phyloP scores from a whole-genome alignment of 2,888 invertebrate genomes.

The Drosophila suboccidentalis region DNA sequence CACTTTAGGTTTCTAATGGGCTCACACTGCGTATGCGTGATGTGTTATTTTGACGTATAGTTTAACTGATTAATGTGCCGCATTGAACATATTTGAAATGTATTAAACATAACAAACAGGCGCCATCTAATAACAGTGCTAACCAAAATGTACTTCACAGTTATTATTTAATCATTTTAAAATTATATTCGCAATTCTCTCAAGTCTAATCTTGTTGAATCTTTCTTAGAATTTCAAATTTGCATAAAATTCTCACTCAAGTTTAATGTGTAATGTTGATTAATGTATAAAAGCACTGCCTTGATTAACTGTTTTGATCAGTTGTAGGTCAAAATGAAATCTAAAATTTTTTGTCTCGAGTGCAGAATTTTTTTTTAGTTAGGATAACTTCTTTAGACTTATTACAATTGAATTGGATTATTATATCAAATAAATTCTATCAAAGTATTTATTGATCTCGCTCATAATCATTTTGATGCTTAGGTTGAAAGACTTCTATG shows the following conservation, averaged over 20 bases:
- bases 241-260: neutral
- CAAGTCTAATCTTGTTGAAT: conserved; percentile 4
- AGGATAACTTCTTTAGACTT: neutral
- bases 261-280: neutral
- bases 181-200: conserved; percentile 1
- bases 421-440: neutral
- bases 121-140: conserved; percentile 48
- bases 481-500: no score
- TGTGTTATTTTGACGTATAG: conserved; percentile 27
- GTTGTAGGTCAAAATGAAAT: conserved; percentile 4
- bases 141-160: conserved; percentile 22
- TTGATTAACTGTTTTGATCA: conserved; percentile 1
- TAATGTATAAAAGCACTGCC: neutral
- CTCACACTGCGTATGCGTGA: conserved; percentile 67
- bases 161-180: neutral
- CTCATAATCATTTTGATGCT: no score
- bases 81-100: conserved; percentile 28
- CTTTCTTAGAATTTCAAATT: conserved; percentile 2
- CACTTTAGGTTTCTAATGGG: conserved; percentile 23
- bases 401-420: neutral
- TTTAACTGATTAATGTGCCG: conserved; percentile 58
- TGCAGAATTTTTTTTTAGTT: neutral
- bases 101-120: conserved; percentile 42
- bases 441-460: no score
- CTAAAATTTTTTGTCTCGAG: neutral